Evolutionary conservation across 2,888 invertebrate species (phyloP).

Genomic region (Hirtodrosophila histrioides): DNA sequence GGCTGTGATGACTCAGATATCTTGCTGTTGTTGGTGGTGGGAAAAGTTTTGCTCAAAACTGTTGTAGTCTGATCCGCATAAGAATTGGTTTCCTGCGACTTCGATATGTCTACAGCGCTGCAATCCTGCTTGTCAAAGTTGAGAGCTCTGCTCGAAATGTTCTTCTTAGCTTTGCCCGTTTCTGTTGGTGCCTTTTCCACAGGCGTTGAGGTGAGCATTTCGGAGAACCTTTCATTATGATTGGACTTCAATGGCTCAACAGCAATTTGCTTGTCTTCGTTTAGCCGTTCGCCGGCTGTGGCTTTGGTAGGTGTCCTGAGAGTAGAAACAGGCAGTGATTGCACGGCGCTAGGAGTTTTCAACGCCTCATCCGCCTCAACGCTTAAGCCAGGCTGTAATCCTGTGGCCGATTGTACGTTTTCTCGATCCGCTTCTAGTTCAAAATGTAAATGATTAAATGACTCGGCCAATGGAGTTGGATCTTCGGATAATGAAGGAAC

Average conservation of each 20-base stretch:
- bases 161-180: conserved; percentile 11
- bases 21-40: conserved; percentile 19
- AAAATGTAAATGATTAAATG: conserved; percentile 83
- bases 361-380: conserved; percentile 65
- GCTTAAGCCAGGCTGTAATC: conserved; percentile 66
- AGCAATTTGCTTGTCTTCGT: conserved; percentile 14
- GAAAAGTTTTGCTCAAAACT: conserved; percentile 10
- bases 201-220: conserved; percentile 79
- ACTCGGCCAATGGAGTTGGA: conserved; percentile 84
- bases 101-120: conserved; percentile 6
- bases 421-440: conserved; percentile 81
- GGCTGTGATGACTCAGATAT: conserved; percentile 21
- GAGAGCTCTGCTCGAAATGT: conserved; percentile 36
- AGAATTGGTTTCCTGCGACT: conserved; percentile 15
- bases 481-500: conserved; percentile 85
- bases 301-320: conserved; percentile 51
- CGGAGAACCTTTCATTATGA: conserved; percentile 42
- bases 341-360: conserved; percentile 75
- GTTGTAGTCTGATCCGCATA: conserved; percentile 29
- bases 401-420: conserved; percentile 38
- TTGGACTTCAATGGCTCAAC: conserved; percentile 7
- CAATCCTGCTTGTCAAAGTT: conserved; percentile 55
- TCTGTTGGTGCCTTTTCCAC: conserved; percentile 41
- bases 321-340: conserved; percentile 26
- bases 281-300: conserved; percentile 31